phyloP scores from a whole-genome alignment of 2,113 vertebrate genomes.

The Amphiprion percula region DNA sequence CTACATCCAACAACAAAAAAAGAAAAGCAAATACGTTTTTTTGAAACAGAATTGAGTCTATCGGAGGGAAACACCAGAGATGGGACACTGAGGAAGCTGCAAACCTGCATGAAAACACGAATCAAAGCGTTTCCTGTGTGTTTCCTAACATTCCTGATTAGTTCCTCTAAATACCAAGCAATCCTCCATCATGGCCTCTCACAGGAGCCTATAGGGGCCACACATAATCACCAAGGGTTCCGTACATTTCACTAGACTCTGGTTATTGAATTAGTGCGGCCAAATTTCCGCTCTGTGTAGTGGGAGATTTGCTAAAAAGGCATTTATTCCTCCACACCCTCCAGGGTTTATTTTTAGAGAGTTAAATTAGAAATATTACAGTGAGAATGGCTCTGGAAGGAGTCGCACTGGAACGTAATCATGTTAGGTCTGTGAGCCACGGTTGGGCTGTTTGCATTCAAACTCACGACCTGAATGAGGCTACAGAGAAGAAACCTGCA shows the following conservation, averaged over 20 bases:
- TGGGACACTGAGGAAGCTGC: background rate
- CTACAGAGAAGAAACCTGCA: slow-evolving; percentile 69
- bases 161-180: slow-evolving; percentile 1
- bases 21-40: background rate
- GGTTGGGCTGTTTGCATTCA: slow-evolving; percentile 67
- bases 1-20: slow-evolving; percentile 15
- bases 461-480: slow-evolving; percentile 57
- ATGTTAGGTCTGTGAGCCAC: slow-evolving; percentile 62
- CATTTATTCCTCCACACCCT: slow-evolving; percentile 61
- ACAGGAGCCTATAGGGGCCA: slow-evolving; percentile 15
- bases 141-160: slow-evolving; percentile 42
- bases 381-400: slow-evolving; percentile 62
- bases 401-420: slow-evolving; percentile 67
- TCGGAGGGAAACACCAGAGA: slow-evolving; percentile 26
- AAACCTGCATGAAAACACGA: no score
- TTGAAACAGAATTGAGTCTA: slow-evolving; percentile 4
- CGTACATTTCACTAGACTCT: slow-evolving; percentile 48
- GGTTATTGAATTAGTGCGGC: slow-evolving; percentile 62
- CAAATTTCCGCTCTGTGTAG: slow-evolving; percentile 57
- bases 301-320: slow-evolving; percentile 50
- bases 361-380: slow-evolving; percentile 66
- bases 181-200: slow-evolving; percentile 25
- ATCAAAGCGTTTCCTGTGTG: no score
- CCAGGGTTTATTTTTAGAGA: slow-evolving; percentile 72
- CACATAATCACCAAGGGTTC: slow-evolving; percentile 34